Percentiles rank a stretch among this genome's conserved stretches.
phyloP scores from a whole-genome alignment of 2,888 invertebrate species.

The Phrixothrix hirtus region DNA sequence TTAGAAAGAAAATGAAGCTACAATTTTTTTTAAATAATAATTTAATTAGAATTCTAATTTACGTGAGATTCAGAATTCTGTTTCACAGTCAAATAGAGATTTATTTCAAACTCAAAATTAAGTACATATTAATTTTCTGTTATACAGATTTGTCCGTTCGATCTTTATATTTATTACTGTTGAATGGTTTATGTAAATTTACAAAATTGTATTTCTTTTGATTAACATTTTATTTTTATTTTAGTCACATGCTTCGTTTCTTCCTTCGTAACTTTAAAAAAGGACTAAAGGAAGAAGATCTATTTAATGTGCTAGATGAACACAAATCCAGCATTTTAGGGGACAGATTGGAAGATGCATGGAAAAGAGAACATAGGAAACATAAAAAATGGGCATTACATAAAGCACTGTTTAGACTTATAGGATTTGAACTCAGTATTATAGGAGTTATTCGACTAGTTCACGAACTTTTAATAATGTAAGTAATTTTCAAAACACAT shows the following conservation, averaged over 20 bases:
- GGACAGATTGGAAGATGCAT: slow-evolving; percentile 64
- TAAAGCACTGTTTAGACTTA: slow-evolving; percentile 44
- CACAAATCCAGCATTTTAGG: slow-evolving; percentile 71
- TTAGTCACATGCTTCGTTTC: slow-evolving; percentile 23
- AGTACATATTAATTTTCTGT: too few relatives aligned
- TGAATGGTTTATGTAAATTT: too few relatives aligned
- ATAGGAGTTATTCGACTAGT: slow-evolving; percentile 47
- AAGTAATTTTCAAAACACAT: slow-evolving; percentile 36
- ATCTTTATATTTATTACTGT: too few relatives aligned
- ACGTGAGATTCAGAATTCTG: too few relatives aligned
- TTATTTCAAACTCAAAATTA: too few relatives aligned
- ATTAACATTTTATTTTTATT: slow-evolving; percentile 1
- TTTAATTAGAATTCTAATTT: too few relatives aligned
- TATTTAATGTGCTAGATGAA: slow-evolving; percentile 67
- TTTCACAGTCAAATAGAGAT: too few relatives aligned
- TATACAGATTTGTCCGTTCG: too few relatives aligned
- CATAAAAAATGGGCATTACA: slow-evolving; percentile 49
- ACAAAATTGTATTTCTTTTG: neutral
- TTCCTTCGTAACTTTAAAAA: slow-evolving; percentile 17
- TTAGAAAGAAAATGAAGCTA: too few relatives aligned
- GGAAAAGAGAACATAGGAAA: slow-evolving; percentile 48
- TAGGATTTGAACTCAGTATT: slow-evolving; percentile 44
- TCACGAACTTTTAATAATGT: slow-evolving; percentile 50
- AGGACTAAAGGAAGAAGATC: slow-evolving; percentile 64
- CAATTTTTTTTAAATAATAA: too few relatives aligned